Conservation (phyloP, 1,140 invertebrate species). For the Plodia interpunctella region DNA sequence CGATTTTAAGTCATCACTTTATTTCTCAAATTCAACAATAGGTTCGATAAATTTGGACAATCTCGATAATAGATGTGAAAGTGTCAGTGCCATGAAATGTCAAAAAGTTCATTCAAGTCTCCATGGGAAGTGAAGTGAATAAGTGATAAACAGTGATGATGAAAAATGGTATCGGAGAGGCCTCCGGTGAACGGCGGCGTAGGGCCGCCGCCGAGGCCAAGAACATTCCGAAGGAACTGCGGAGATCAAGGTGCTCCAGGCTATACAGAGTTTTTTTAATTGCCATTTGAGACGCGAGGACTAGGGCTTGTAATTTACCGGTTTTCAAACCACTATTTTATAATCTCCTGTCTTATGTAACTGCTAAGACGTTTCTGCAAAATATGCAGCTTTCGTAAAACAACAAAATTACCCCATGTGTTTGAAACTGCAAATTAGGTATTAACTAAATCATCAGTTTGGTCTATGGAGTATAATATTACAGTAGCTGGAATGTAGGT, state of each 20-base stretch:
- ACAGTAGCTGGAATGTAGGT: too few relatives aligned
- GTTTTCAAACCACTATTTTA: slow-evolving; percentile 2
- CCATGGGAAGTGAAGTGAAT: slow-evolving; percentile 32
- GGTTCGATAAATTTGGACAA: neutral
- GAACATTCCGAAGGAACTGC: slow-evolving; percentile 68
- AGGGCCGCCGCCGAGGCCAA: slow-evolving; percentile 52
- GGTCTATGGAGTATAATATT: too few relatives aligned
- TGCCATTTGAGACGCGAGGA: slow-evolving; percentile 16
- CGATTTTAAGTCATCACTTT: neutral
- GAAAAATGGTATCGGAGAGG: slow-evolving; percentile 73
- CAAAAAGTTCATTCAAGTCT: neutral
- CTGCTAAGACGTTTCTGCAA: neutral
- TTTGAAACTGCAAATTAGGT: neutral
- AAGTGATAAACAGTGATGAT: slow-evolving; percentile 48
- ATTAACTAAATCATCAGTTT: neutral
- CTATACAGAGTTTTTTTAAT: slow-evolving; percentile 22
- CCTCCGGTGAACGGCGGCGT: slow-evolving; percentile 47
- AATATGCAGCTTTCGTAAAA: neutral
- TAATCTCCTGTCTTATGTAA: neutral
- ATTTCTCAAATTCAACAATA: slow-evolving; percentile 16
- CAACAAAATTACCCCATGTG: slow-evolving; percentile 1
- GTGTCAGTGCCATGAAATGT: neutral
- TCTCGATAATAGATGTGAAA: neutral
- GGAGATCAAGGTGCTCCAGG: slow-evolving; percentile 72
- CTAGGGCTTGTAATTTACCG: slow-evolving; percentile 11